These are phyloP conservation scores for Ectemnius lituratus DNA, from an alignment of 2,888 invertebrate species.

Conservation along the genomic window DNA sequence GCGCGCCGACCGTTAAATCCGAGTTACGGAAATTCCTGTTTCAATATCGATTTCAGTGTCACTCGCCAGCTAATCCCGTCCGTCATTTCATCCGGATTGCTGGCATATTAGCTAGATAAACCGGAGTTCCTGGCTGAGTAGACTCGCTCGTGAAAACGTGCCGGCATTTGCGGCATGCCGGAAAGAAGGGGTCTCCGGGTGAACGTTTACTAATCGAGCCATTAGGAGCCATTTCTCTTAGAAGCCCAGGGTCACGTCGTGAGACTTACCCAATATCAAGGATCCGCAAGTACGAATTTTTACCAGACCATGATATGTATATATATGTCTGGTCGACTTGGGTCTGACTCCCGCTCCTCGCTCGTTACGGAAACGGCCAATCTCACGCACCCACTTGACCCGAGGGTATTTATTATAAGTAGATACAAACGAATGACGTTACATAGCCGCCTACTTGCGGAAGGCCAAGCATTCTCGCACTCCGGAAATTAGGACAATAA, in stretches of 20 bases:
- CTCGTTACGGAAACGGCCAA: slow-evolving; percentile 46
- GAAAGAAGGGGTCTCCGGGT: slow-evolving; percentile 13
- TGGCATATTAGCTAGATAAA: slow-evolving; percentile 8
- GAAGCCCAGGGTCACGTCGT: background rate
- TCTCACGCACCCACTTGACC: slow-evolving; percentile 43
- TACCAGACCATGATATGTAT: slow-evolving; percentile 34
- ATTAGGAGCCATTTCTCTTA: slow-evolving; percentile 22
- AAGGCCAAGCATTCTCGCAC: background rate
- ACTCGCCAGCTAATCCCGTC: background rate
- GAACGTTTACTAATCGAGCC: slow-evolving; percentile 12
- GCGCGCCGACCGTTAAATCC: background rate
- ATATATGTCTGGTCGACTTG: slow-evolving; percentile 9
- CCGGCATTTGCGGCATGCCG: background rate
- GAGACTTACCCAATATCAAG: slow-evolving; percentile 16
- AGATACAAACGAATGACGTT: slow-evolving; percentile 51
- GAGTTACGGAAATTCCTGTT: slow-evolving; percentile 7
- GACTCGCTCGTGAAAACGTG: slow-evolving; percentile 14
- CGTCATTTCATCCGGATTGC: background rate
- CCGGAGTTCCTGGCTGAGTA: slow-evolving; percentile 8
- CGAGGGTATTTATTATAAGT: slow-evolving; percentile 54
- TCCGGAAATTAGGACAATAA: slow-evolving; percentile 58
- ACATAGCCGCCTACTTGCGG: slow-evolving; percentile 16
- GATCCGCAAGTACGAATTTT: slow-evolving; percentile 24
- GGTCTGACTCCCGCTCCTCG: slow-evolving; percentile 3
- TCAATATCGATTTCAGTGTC: slow-evolving; percentile 3